Conservation (phyloP, 2,888 invertebrate genomes). For the Lissocephala sabroskyi region DNA sequence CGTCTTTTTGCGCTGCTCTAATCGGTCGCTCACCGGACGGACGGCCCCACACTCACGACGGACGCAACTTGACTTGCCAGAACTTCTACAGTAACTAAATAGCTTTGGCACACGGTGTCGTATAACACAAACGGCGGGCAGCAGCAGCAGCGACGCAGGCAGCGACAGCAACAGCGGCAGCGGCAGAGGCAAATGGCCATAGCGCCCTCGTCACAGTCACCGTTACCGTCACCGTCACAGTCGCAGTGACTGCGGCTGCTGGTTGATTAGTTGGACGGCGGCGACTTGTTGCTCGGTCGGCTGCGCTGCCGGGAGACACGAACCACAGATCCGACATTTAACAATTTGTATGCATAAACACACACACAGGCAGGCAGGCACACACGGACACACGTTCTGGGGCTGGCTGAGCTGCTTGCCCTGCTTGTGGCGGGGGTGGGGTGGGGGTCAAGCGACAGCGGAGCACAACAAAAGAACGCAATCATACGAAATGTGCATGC, state of each 20-base stretch:
- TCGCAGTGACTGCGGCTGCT: background rate
- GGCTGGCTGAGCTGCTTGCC: background rate
- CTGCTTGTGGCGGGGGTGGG: slow-evolving; percentile 6
- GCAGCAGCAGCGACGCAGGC: slow-evolving; percentile 3
- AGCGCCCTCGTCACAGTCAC: background rate
- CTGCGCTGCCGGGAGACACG: slow-evolving; percentile 43
- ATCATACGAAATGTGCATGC: slow-evolving; percentile 35
- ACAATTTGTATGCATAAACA: slow-evolving; percentile 63
- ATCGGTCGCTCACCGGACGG: slow-evolving; percentile 8
- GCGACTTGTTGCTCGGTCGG: background rate
- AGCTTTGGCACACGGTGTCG: slow-evolving; percentile 55
- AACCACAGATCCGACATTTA: slow-evolving; percentile 69
- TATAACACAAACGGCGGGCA: slow-evolving; percentile 43
- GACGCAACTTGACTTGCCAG: slow-evolving; percentile 61
- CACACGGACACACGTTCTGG: background rate
- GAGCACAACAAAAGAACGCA: slow-evolving; percentile 55
- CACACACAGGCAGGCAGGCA: slow-evolving; percentile 39
- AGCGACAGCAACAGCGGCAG: background rate
- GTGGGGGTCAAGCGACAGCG: slow-evolving; percentile 8
- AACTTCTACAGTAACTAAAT: slow-evolving; percentile 68
- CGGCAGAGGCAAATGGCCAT: background rate
- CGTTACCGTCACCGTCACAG: background rate
- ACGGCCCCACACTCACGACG: slow-evolving; percentile 22
- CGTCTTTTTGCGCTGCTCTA: no score
- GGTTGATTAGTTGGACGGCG: slow-evolving; percentile 1